Evolutionary conservation across 2,888 invertebrate genomes (phyloP), one percentile per base, ranked within the genome.

Genomic region (Hirudinaria manillensis): DNA sequence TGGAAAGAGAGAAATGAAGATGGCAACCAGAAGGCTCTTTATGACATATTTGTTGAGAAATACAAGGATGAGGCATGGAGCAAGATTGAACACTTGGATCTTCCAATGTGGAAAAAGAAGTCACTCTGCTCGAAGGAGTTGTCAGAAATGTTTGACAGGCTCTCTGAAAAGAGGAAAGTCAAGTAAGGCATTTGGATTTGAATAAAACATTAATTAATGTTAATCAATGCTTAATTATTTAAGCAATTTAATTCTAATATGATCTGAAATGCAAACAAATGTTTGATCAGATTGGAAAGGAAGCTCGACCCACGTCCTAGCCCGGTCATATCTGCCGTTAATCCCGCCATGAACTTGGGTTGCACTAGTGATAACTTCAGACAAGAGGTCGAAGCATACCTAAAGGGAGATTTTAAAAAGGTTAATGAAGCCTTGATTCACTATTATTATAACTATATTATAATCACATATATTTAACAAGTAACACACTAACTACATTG

Each of bases 321-420:
- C 83, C 93, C 96, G 0, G 84, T 92, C 0, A 87, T 88, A 24
- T 88, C 91, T 3, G 86, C 88, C 68, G 90, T 89, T 81, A 89
- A 90, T 27, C 91, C 93, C 0, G 91, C 92, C 83, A 78, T 80
- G n/a, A 89, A 91, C 81, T 91, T 93, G 80, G 94, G 95, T 10
- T 90, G 92, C 0, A 87, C 97, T 6, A 91, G 91, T 7, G 98
- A 99, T 86, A 89, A 89, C 66, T 84, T 96, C 73, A 90, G 92
- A 77, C 84, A 86, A 19, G 82, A 93, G 4, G 81, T 87, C 6
- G 79, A 82, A 53, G 77, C 81, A 21, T 86, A 82, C 79, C 73
- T 81, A 4, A 76, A 65, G 21, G 76, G 72, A 66, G 77, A 81
- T 67, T 75, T 79, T 1, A 45, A 77, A 67, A 74, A 80, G 76